phyloP scores from a whole-genome alignment of 1,140 invertebrate species.

The Apolygus lucorum region DNA sequence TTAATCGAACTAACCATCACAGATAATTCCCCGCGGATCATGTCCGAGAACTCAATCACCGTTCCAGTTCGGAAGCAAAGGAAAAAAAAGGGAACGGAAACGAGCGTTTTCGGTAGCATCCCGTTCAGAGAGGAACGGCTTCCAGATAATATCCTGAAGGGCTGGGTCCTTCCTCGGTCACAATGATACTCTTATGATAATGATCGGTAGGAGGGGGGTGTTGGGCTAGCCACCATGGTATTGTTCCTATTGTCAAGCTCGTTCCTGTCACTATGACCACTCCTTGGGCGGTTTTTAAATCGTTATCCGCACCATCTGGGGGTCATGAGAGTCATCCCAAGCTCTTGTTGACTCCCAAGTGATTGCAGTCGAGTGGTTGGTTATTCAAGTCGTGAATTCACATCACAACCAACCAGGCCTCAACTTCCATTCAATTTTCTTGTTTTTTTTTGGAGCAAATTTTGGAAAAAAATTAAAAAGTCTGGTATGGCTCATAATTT shows the following conservation, averaged over 20 bases:
- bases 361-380: no score
- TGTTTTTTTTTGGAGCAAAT: no score
- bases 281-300: background rate
- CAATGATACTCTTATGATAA: background rate
- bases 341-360: background rate
- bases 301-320: no score
- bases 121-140: background rate
- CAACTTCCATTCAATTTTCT: no score
- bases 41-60: background rate
- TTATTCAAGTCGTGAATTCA: no score
- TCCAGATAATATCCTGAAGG: conserved; percentile 6
- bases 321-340: no score
- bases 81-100: background rate
- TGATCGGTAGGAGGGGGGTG: background rate
- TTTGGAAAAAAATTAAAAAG: no score
- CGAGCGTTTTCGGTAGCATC: background rate
- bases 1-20: background rate
- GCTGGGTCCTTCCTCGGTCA: background rate
- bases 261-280: background rate
- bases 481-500: no score
- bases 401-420: no score
- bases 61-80: background rate
- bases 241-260: conserved; percentile 5
- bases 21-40: background rate
- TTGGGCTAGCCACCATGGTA: background rate